Evolutionary conservation across 2,888 invertebrate species (phyloP).

Genomic region (Andrena marginata): DNA sequence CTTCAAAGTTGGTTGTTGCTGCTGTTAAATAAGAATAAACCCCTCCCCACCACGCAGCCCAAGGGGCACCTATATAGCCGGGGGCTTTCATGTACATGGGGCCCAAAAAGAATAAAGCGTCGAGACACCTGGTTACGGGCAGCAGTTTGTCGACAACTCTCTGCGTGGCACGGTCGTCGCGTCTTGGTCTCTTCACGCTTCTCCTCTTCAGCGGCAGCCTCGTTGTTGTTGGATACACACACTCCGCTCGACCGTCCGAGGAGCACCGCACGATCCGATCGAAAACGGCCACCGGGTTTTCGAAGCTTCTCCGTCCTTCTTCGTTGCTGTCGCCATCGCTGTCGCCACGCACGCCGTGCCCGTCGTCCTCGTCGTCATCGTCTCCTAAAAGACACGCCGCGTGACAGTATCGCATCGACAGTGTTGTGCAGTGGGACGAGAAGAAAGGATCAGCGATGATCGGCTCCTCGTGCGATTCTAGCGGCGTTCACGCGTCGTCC

Average conservation of each 20-base stretch:
- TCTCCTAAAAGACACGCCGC: conserved; percentile 10
- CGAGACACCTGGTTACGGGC: conserved; percentile 81
- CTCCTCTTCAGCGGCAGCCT: background rate
- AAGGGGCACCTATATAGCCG: conserved; percentile 77
- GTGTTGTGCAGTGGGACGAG: conserved; percentile 72
- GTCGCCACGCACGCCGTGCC: background rate
- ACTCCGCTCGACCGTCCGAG: background rate
- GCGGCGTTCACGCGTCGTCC: conserved; percentile 8
- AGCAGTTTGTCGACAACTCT: conserved; percentile 80
- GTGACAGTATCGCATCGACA: conserved; percentile 32
- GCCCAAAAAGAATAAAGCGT: conserved; percentile 84
- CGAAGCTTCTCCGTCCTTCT: conserved; percentile 12
- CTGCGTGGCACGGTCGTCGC: conserved; percentile 51
- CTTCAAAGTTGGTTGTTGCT: conserved; percentile 70
- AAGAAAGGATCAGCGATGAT: background rate
- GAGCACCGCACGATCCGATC: background rate
- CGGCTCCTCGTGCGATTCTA: conserved; percentile 21
- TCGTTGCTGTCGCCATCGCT: background rate
- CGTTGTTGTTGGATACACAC: conserved; percentile 3
- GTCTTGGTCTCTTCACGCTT: conserved; percentile 26
- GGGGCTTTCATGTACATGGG: conserved; percentile 76
- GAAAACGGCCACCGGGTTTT: conserved; percentile 10
- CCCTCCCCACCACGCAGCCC: conserved; percentile 71
- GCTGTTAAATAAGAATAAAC: conserved; percentile 83
- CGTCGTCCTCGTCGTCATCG: conserved; percentile 21